phyloP scores from a whole-genome alignment of 2,888 invertebrate species.

The Drosophila birchii region DNA sequence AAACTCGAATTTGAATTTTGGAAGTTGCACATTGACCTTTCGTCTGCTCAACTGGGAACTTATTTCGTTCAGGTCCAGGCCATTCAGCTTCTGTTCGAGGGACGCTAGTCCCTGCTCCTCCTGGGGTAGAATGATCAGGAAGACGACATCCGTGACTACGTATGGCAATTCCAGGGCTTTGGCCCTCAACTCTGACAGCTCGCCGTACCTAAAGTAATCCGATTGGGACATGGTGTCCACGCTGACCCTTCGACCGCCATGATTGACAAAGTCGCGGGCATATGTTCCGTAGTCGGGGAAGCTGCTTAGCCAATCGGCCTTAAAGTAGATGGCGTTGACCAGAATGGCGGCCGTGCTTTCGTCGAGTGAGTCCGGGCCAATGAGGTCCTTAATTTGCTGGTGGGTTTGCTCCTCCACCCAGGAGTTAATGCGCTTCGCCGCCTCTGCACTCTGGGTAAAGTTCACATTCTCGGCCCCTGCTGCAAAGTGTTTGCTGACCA shows the following conservation, averaged over 20 bases:
- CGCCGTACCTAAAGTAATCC: slow-evolving; percentile 84
- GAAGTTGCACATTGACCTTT: slow-evolving; percentile 87
- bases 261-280: slow-evolving; percentile 88
- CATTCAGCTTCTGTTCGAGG: slow-evolving; percentile 87
- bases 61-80: slow-evolving; percentile 86
- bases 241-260: slow-evolving; percentile 84
- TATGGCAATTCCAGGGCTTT: slow-evolving; percentile 88
- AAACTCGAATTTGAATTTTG: slow-evolving; percentile 92
- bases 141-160: slow-evolving; percentile 88
- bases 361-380: slow-evolving; percentile 17
- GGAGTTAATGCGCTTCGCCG: slow-evolving; percentile 33
- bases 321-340: slow-evolving; percentile 45
- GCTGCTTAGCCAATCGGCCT: slow-evolving; percentile 88
- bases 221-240: slow-evolving; percentile 89
- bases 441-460: slow-evolving; percentile 19
- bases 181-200: slow-evolving; percentile 83
- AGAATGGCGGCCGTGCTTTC: slow-evolving; percentile 28
- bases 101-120: slow-evolving; percentile 87
- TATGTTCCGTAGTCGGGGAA: slow-evolving; percentile 87
- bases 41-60: slow-evolving; percentile 84
- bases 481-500: slow-evolving; percentile 39
- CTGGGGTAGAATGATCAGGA: slow-evolving; percentile 90
- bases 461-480: slow-evolving; percentile 40
- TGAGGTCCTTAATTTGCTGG: slow-evolving; percentile 37
- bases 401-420: slow-evolving; percentile 47